Base-by-base conservation (phyloP, 2,888 invertebrate genomes). In the Tiliacea aurago region DNA sequence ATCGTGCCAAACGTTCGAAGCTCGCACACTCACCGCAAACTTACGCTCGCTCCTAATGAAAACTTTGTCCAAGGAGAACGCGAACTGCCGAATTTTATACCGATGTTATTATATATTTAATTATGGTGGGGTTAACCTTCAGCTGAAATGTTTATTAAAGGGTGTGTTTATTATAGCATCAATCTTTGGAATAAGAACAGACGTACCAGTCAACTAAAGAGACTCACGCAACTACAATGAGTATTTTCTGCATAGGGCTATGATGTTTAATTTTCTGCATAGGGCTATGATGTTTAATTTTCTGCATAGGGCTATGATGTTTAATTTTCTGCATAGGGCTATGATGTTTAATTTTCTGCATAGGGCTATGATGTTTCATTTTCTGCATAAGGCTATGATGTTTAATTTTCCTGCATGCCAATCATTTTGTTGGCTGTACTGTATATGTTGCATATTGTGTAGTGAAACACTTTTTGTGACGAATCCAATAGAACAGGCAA, bases 1-100 rank as follows among this genome's bases (percentile, higher is more conserved):
- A 91, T 88, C 92, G 92, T 92, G 92, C 95, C 95, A 95, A 95
- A 93, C 95, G 94, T 92, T 94, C 93, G 92, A n/a, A 93, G 86
- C 93, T 91, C 94, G 92, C 93, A 91, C 93, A 92, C 93, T 93
- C 93, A 87, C 94, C 94, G 90, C 94, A 91, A 96, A 96, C 95
- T 96, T 95, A 91, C 92, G 90, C 92, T 87, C 91, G 90, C 91
- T 91, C 90, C 93, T 94, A 95, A 95, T 95, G 95, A 94, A 95
- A 95, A 95, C 95, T 95, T 95, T 91, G 93, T 91, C 90, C 88
- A 92, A 93, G 93, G 93, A 94, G 88, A 91, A 90, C 85, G 87
- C 87, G 87, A 86, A 84, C 87, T 87, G 88, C 83, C 87, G 87
- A 90, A 91, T 92, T 93, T 93, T 93, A 91, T 90, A 90, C 87